Evolutionary conservation across 1,140 invertebrate species (phyloP).

Genomic region (Phenacoccus solenopsis): DNA sequence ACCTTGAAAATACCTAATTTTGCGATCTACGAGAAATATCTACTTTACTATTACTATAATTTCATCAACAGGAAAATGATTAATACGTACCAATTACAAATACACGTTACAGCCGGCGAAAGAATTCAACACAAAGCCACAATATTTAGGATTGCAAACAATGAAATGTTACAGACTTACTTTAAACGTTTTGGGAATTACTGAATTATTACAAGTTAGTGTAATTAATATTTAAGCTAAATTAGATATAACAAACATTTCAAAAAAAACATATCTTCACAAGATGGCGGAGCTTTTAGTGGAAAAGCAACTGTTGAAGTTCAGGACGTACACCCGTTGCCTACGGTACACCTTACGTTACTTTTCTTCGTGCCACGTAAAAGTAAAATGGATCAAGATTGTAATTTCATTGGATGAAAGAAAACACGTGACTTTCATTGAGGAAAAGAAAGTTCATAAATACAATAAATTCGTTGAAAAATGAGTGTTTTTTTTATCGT

Average conservation of each 20-base stretch:
- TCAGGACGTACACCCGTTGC: neutral
- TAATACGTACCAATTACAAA: neutral
- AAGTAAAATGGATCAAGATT: neutral
- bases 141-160: neutral
- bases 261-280: neutral
- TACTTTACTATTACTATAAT: no score
- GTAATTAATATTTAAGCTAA: neutral
- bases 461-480: no score
- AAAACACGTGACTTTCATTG: neutral
- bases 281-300: constrained; percentile 3
- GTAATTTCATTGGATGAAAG: neutral
- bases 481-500: no score
- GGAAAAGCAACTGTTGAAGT: neutral
- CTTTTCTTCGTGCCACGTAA: neutral
- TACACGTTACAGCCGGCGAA: neutral
- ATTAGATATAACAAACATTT: constrained; percentile 4
- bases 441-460: no score
- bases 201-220: neutral
- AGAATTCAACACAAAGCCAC: neutral
- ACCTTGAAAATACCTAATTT: no score
- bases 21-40: no score
- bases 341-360: neutral
- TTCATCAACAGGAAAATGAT: no score
- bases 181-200: neutral
- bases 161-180: neutral